Evolutionary conservation across 2,113 vertebrate genomes (phyloP), one percentile per base, ranked within the genome.

Genomic region (Turnix velox): DNA sequence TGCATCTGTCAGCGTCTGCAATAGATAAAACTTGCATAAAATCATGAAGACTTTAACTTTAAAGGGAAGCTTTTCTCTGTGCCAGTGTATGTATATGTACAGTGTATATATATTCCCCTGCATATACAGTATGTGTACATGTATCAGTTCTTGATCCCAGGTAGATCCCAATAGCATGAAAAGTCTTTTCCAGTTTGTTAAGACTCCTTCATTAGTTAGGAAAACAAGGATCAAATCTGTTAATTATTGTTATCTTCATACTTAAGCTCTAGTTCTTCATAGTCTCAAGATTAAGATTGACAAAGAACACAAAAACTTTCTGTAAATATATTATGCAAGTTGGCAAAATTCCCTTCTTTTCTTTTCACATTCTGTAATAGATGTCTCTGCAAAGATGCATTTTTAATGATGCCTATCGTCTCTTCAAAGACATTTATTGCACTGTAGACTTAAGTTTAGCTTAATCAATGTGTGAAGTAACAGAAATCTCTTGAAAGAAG

Each of bases 401-500:
- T 90, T 93, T 86, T 91, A 95, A 90, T 5, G 9, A 55, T 57
- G 61, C 31, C 82, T 83, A 87, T 93, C 43, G 86, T 42, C 68
- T 89, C 73, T 92, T 97, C 49, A 93, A 83, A 96, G 51, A 16
- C 85, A 71, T 82, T 45, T 73, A 52, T 66, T 67, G 46, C 10
- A 43, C 39, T 13, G 51, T 88, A 92, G 92, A 77, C 58, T 62
- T 61, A 93, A 73, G 57, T 76, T 68, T 92, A 94, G 48, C 62
- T 89, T 96, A 95, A 92, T 88, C 69, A 93, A 39, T 91, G 65
- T 93, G 59, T 92, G 42, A 45, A 86, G 31, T 86, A 97, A 92
- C 93, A 78, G 94, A 97, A 97, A 90, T 94, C 65, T 93, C 90
- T 93, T 90, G 85, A 91, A 74, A 93, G 78, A 83, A 97, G 67